These are phyloP conservation scores for Ellobius talpinus DNA, from an alignment of 2,113 vertebrate species.

Conservation along the genomic window DNA sequence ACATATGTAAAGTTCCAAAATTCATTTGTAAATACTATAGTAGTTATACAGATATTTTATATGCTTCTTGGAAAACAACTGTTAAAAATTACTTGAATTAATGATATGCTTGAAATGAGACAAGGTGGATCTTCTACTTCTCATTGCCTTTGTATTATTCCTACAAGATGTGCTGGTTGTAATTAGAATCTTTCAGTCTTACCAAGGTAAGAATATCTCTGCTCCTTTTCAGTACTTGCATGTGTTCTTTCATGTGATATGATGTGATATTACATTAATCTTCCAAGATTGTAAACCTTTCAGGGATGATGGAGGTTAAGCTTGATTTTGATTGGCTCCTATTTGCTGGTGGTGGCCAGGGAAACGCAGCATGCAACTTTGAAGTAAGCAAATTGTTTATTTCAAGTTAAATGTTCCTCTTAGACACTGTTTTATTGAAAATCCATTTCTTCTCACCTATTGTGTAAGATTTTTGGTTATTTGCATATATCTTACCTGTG, in stretches of 20 bases:
- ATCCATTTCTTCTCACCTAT: neutral
- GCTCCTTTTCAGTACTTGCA: neutral
- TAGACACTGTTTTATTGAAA: neutral
- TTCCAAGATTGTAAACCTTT: slow-evolving; percentile 7
- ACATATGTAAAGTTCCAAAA: neutral
- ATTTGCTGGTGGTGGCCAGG: slow-evolving; percentile 10
- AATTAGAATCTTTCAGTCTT: neutral
- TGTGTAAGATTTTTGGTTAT: neutral
- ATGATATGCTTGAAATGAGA: neutral
- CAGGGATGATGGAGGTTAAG: neutral
- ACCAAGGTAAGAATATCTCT: neutral
- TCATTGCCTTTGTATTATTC: slow-evolving; percentile 13
- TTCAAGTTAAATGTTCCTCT: neutral
- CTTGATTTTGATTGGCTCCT: slow-evolving; percentile 12
- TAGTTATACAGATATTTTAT: slow-evolving; percentile 41
- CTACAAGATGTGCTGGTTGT: neutral
- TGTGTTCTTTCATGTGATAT: neutral
- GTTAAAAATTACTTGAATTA: neutral
- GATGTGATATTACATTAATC: neutral
- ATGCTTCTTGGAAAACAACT: neutral
- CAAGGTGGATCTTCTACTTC: neutral
- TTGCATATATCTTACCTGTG: neutral
- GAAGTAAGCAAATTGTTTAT: neutral
- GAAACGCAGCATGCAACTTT: neutral
- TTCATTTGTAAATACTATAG: neutral